These are phyloP conservation scores for Mus musculus DNA, from an alignment of 2,113 vertebrate genomes.

Conservation along the genomic window GRCm39 chr14:95883501-95884000, in stretches of 20 bases:
- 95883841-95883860: constrained; percentile 54
- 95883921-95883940: constrained; percentile 55
- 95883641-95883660: constrained; percentile 91
- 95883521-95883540: constrained; percentile 87
- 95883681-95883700: constrained; percentile 78
- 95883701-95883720: constrained; percentile 59
- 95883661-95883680: constrained; percentile 94
- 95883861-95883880: constrained; percentile 50
- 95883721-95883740: constrained; percentile 75
- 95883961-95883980: constrained; percentile 58
- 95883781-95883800: constrained; percentile 43
- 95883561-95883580: constrained; percentile 89
- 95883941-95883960: constrained; percentile 68
- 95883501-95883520: constrained; percentile 93
- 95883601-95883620: constrained; percentile 94
- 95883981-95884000: constrained; percentile 71
- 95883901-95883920: constrained; percentile 69
- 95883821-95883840: constrained; percentile 70
- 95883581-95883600: constrained; percentile 98
- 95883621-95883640: constrained; percentile 99
- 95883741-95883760: constrained; percentile 58
- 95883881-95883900: constrained; percentile 44
- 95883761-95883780: constrained; percentile 42
- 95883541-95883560: constrained; percentile 86
- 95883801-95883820: constrained; percentile 63